Percentiles rank a stretch among this genome's conserved stretches.
These are phyloP conservation scores for Ennomos fuscantarius DNA, from an alignment of 2,888 invertebrate genomes.

Conservation along the genomic window DNA sequence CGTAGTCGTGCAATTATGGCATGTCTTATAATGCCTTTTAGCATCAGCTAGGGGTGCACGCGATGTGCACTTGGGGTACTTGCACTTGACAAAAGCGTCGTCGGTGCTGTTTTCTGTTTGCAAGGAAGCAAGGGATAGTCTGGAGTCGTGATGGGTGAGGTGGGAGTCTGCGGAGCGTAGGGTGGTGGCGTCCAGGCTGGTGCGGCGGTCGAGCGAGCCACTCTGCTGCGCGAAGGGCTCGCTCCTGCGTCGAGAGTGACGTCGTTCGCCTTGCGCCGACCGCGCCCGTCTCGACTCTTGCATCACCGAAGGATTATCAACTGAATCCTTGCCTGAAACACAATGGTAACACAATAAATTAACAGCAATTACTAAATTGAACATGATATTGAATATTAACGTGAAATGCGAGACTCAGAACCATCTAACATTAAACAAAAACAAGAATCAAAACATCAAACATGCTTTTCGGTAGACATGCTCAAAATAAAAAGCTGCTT, in stretches of 20 bases:
- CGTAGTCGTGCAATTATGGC: slow-evolving; percentile 97
- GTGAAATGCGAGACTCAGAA: slow-evolving; percentile 36
- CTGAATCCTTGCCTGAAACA: slow-evolving; percentile 83
- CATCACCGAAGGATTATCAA: slow-evolving; percentile 80
- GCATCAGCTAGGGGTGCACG: slow-evolving; percentile 90
- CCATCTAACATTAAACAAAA: slow-evolving; percentile 29
- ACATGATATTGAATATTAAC: slow-evolving; percentile 1
- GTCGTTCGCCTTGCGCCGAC: slow-evolving; percentile 67
- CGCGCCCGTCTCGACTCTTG: slow-evolving; percentile 72
- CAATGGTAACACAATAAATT: slow-evolving; percentile 19
- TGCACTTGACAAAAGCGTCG: slow-evolving; percentile 88
- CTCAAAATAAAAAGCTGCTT: slow-evolving; percentile 24
- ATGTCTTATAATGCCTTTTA: slow-evolving; percentile 93
- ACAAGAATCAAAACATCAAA: slow-evolving; percentile 35
- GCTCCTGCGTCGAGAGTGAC: slow-evolving; percentile 73
- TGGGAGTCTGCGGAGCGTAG: slow-evolving; percentile 67
- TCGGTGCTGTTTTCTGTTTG: slow-evolving; percentile 79
- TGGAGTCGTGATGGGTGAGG: slow-evolving; percentile 70
- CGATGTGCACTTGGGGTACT: slow-evolving; percentile 92
- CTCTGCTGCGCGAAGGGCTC: slow-evolving; percentile 72
- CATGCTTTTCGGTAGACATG: slow-evolving; percentile 37
- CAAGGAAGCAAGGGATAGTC: slow-evolving; percentile 75
- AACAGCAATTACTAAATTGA: neutral
- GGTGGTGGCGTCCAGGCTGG: slow-evolving; percentile 85
- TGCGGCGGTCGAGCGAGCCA: slow-evolving; percentile 80